Percentiles rank a stretch among this genome's conserved stretches.
Conservation (phyloP, 1,140 invertebrate species). For the Sitobion miscanthi region DNA sequence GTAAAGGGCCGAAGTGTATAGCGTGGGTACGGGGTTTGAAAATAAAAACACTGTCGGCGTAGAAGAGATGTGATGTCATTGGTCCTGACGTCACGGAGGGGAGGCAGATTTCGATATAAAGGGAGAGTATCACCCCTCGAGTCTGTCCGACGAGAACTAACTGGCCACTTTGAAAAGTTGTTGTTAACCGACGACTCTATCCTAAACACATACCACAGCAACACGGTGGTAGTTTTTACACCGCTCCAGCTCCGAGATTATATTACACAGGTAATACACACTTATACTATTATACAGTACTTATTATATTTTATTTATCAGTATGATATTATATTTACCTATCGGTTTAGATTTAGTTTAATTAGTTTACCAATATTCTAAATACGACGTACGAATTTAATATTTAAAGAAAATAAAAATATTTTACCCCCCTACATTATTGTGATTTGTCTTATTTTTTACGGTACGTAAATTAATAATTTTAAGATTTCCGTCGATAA, state of each 20-base stretch:
- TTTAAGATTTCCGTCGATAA: no score
- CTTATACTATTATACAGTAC: not conserved
- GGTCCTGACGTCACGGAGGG: slow-evolving; percentile 51
- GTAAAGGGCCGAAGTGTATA: not conserved
- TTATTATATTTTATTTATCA: slow-evolving; percentile 3
- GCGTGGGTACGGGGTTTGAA: slow-evolving; percentile 34
- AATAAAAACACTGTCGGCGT: slow-evolving; percentile 40
- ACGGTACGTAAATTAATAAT: not conserved
- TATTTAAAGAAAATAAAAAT: not conserved
- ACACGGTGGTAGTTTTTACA: slow-evolving; percentile 35
- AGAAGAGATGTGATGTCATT: slow-evolving; percentile 45
- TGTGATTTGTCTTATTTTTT: not conserved
- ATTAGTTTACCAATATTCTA: not conserved
- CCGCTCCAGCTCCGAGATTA: not conserved
- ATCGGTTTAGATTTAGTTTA: not conserved
- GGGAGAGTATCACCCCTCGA: slow-evolving; percentile 51
- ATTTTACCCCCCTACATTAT: not conserved
- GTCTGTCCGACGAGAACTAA: slow-evolving; percentile 43
- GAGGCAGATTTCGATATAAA: slow-evolving; percentile 39
- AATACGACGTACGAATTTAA: not conserved
- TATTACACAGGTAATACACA: slow-evolving; percentile 32
- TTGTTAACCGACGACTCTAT: slow-evolving; percentile 51
- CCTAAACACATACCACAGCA: slow-evolving; percentile 1
- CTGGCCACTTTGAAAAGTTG: slow-evolving; percentile 54
- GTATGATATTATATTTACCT: not conserved